A percentile compares a stretch with the other conserved stretches of the same genome.
Conservation (phyloP, 1,140 invertebrate species). For the Papilio polyxenes region DNA sequence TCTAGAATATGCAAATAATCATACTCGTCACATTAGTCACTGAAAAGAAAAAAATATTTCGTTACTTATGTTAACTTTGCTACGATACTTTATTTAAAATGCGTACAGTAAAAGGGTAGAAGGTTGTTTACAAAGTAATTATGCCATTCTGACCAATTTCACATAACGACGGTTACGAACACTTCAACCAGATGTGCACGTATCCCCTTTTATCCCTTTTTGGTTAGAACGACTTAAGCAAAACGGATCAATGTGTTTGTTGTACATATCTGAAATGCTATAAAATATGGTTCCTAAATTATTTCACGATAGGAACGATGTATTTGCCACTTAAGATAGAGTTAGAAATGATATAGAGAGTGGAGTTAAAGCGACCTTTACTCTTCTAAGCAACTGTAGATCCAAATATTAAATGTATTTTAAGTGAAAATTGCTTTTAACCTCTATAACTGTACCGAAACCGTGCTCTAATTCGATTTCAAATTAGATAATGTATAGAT, state of each 20-base stretch:
- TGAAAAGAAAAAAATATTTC: too few species aligned
- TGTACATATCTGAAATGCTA: neutral
- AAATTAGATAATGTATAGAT: too few species aligned
- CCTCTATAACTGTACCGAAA: too few species aligned
- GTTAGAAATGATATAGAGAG: neutral
- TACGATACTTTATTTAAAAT: neutral
- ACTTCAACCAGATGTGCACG: constrained; percentile 13
- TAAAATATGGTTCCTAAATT: neutral
- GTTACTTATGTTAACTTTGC: neutral
- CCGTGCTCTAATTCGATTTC: too few species aligned
- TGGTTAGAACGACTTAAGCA: neutral
- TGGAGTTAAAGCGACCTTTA: neutral
- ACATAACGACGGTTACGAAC: neutral
- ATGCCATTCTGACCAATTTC: constrained; percentile 23
- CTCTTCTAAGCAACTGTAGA: too few species aligned
- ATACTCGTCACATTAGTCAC: too few species aligned
- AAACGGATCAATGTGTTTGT: constrained; percentile 11
- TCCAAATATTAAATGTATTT: too few species aligned
- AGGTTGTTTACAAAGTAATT: constrained; percentile 22
- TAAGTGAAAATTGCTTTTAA: too few species aligned
- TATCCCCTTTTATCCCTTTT: constrained; percentile 22
- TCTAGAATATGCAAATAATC: too few species aligned
- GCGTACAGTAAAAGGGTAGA: neutral
- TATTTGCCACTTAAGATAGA: too few species aligned
- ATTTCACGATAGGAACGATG: neutral